A percentile compares a stretch with the other conserved stretches of the same genome.
phyloP scores from a whole-genome alignment of 2,797 vertebrate species.

The Pangasius mekongensis region DNA sequence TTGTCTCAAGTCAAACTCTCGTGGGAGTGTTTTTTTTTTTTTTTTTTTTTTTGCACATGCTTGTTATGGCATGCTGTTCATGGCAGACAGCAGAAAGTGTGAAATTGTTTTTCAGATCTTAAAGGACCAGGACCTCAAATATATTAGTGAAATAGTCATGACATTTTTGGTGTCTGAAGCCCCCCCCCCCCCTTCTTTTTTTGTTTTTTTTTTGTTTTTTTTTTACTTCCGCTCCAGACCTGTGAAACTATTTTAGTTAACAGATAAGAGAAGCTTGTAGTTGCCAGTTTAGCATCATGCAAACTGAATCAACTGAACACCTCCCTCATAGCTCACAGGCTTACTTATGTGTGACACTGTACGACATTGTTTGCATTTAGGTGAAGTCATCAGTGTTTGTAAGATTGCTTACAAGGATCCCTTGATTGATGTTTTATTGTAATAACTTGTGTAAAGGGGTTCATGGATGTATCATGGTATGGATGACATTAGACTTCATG shows the following conservation, averaged over 20 bases:
- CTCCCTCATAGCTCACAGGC: background rate
- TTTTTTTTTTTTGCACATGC: conserved; percentile 1
- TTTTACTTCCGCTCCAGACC: background rate
- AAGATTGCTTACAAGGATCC: too few species aligned
- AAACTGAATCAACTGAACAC: too few species aligned
- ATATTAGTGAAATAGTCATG: background rate
- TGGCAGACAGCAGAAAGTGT: background rate
- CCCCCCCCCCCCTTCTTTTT: too few species aligned
- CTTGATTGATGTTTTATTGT: too few species aligned
- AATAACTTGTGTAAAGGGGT: background rate
- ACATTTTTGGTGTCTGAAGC: too few species aligned
- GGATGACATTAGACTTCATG: background rate
- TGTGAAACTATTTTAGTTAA: background rate
- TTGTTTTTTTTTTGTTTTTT: too few species aligned
- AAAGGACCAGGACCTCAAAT: background rate
- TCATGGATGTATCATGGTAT: background rate
- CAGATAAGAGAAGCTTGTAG: background rate
- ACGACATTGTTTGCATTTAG: background rate
- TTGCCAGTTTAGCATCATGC: background rate
- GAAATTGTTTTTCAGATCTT: background rate
- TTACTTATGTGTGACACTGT: background rate
- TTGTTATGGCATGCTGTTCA: background rate
- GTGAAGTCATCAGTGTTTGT: too few species aligned
- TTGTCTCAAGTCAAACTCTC: background rate
- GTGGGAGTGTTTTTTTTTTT: background rate